Conservation (phyloP, 2,113 vertebrate genomes). For the Pachycephala philippinensis region DNA sequence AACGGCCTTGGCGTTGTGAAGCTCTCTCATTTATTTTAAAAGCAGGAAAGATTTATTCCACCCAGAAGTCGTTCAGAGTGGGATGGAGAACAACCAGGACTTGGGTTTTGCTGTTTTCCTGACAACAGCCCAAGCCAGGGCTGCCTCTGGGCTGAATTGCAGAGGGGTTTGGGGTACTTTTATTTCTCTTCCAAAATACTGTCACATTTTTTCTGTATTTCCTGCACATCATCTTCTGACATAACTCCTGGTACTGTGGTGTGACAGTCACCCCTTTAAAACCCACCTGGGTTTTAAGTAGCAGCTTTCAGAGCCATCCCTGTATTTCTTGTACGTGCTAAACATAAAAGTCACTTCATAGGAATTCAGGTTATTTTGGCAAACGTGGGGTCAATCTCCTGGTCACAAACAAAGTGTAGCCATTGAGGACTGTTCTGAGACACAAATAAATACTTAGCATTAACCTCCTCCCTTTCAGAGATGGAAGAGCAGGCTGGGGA, state of each 20-base stretch:
- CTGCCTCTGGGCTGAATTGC: not conserved
- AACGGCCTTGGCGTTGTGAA: not conserved
- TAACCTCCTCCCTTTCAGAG: not conserved
- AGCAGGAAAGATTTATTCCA: conserved; percentile 5
- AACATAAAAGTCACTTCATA: not conserved
- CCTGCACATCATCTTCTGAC: not conserved
- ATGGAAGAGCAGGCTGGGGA: not conserved
- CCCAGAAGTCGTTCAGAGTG: not conserved
- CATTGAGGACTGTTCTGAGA: not conserved
- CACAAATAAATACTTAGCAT: not conserved
- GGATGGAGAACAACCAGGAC: not conserved
- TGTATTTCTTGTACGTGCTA: not conserved
- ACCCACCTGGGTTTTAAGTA: not conserved
- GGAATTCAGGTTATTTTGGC: not conserved
- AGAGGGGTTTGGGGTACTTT: not conserved
- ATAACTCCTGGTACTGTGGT: not conserved
- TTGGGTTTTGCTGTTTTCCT: not conserved
- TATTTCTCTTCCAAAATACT: not conserved
- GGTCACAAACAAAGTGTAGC: not conserved
- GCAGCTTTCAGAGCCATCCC: not conserved
- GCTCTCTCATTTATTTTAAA: conserved; percentile 21
- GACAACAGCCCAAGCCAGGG: not conserved
- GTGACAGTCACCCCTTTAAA: not conserved
- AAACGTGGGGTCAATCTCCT: not conserved
- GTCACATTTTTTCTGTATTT: not conserved